Base-by-base conservation (phyloP, 1,140 invertebrate genomes). In the Dreissena polymorpha region DNA sequence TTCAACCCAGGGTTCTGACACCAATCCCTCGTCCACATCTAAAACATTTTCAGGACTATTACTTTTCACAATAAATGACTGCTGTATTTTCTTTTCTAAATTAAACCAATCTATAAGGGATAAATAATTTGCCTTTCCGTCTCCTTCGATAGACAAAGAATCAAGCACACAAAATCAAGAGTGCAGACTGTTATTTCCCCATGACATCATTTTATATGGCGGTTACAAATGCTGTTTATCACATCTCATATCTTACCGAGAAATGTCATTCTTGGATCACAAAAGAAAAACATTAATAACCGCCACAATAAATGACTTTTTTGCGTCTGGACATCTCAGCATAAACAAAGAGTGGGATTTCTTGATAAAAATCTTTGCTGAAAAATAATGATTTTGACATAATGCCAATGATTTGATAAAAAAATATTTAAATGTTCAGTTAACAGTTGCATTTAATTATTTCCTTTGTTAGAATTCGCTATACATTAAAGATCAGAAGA, bases 41-140 rank as follows among this genome's bases (percentile, higher is more conserved):
- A 63, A n/a, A 75, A 63, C 27, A 63, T 50, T 75, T 75, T 21
- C 18, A 49, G 63, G 23, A 65, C 0, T n/a, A n/a, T 60, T n/a
- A n/a, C 21, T 60, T 23, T 23, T 12, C 12, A 64, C 27, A 65
- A 63, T 23, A 64, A 75, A 55, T 49, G 64, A n/a, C 2, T 8
- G 29, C 39, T 39, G 29, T 39, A 39, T 53, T 27, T 53, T 49
- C 39, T 70, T 67, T n/a, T 78, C 64, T 69, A 69, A 78, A 78
- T 78, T 69, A 78, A 70, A 78, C 76, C 51, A 53, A 78, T 78
- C 60, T 69, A 68, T 78, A 78, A 78, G 49, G 39, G 64, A 78
- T 78, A 78, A 78, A 78, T 78, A 65, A 78, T 78, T 78, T 69
- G 64, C 68, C 76, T 69, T 78, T 57, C 69, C 76, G 25, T 78